Conservation (phyloP, 2,113 vertebrate genomes). For the Saimiri boliviensis region DNA sequence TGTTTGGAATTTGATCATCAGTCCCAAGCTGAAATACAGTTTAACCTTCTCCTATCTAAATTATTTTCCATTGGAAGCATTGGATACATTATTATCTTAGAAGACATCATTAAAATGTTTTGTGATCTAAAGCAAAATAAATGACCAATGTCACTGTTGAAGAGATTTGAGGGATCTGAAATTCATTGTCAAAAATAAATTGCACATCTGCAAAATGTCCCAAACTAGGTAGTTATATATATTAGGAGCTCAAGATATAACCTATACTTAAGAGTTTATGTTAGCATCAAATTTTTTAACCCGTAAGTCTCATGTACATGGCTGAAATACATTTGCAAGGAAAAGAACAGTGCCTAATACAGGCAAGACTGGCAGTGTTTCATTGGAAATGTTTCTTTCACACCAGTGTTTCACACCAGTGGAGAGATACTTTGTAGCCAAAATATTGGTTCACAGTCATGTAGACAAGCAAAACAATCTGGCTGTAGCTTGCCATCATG, state of each 20-base stretch:
- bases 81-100: background rate
- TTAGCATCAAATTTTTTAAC: background rate
- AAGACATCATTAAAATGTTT: background rate
- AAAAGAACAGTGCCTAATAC: background rate
- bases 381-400: slow-evolving; percentile 55
- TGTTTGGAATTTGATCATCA: background rate
- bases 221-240: background rate
- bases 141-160: background rate
- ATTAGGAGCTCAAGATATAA: background rate
- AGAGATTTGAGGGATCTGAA: background rate
- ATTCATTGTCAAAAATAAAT: slow-evolving; percentile 19
- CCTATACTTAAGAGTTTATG: background rate
- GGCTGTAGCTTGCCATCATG: background rate
- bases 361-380: background rate
- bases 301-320: background rate
- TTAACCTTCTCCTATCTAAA: background rate
- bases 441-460: background rate
- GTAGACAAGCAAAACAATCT: background rate
- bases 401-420: background rate
- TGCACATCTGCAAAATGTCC: background rate
- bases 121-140: slow-evolving; percentile 50
- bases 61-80: background rate
- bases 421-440: background rate
- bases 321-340: background rate
- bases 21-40: background rate